These are phyloP conservation scores for Epinotia bilunana DNA, from an alignment of 2,888 invertebrate genomes.

Conservation along the genomic window DNA sequence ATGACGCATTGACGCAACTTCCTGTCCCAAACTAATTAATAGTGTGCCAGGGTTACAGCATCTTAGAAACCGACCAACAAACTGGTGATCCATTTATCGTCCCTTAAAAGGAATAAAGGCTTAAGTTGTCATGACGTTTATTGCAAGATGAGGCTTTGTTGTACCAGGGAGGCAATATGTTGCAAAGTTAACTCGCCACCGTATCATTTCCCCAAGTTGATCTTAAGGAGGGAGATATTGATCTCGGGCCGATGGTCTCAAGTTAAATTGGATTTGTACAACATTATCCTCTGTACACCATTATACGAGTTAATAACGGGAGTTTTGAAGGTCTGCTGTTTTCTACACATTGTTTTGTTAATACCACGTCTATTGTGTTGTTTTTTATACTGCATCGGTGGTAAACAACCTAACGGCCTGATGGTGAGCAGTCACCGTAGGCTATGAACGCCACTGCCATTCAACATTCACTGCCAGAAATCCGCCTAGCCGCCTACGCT, in stretches of 20 bases:
- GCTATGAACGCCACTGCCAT: too few relatives aligned
- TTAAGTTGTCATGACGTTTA: background rate
- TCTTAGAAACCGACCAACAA: constrained; percentile 42
- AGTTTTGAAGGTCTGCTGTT: constrained; percentile 1
- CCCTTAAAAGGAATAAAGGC: constrained; percentile 14
- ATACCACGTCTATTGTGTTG: too few relatives aligned
- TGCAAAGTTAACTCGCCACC: constrained; percentile 32
- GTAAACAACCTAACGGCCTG: too few relatives aligned
- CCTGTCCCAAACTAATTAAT: background rate
- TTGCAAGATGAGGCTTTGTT: background rate
- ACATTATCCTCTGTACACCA: constrained; percentile 18
- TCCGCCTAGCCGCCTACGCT: too few relatives aligned
- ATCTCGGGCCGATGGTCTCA: constrained; percentile 30
- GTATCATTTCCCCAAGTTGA: constrained; percentile 39
- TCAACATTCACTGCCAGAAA: too few relatives aligned
- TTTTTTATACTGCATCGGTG: too few relatives aligned
- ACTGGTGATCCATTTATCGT: constrained; percentile 44
- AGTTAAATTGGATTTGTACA: constrained; percentile 40
- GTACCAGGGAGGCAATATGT: constrained; percentile 8
- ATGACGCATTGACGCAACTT: background rate
- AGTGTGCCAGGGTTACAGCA: constrained; percentile 45
- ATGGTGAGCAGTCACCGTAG: too few relatives aligned
- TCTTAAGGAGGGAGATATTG: constrained; percentile 39
- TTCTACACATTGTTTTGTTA: background rate
- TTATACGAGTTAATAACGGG: constrained; percentile 10